phyloP scores from a whole-genome alignment of 2,888 invertebrate genomes.

The Lithophane semibrunnea region DNA sequence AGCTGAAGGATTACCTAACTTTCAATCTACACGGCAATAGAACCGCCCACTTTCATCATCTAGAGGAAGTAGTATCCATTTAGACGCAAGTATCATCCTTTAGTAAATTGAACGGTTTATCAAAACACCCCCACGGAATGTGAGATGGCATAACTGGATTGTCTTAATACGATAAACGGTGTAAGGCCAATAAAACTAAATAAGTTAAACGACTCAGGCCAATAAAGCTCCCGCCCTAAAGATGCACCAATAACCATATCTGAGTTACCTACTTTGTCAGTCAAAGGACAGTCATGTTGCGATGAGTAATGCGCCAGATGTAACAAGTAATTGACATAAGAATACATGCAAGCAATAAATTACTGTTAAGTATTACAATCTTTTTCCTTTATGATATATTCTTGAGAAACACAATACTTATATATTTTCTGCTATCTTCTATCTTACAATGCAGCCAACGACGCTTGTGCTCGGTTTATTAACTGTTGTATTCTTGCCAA shows the following conservation, averaged over 20 bases:
- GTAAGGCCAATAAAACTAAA: constrained; percentile 87
- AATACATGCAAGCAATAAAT: constrained; percentile 75
- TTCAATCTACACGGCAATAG: constrained; percentile 48
- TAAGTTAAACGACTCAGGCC: constrained; percentile 84
- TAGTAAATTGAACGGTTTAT: constrained; percentile 82
- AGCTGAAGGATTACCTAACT: constrained; percentile 56
- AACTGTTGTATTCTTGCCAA: constrained; percentile 63
- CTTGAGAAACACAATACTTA: constrained; percentile 59
- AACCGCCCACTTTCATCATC: constrained; percentile 51
- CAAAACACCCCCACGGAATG: constrained; percentile 81
- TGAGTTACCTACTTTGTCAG: constrained; percentile 66
- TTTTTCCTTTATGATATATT: constrained; percentile 70
- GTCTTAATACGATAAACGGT: constrained; percentile 88
- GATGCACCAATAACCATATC: constrained; percentile 77
- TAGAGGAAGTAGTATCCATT: constrained; percentile 60
- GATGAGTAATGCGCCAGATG: constrained; percentile 78
- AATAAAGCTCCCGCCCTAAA: constrained; percentile 81
- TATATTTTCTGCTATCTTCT: constrained; percentile 62
- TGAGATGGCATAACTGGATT: constrained; percentile 80
- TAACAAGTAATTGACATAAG: constrained; percentile 79
- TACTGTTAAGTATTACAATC: constrained; percentile 72
- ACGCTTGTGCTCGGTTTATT: constrained; percentile 58
- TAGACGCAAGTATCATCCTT: constrained; percentile 69
- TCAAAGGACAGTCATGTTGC: constrained; percentile 58
- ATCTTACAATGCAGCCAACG: constrained; percentile 54